phyloP scores from a whole-genome alignment of 2,113 vertebrate genomes.

The Prunella fulvescens region DNA sequence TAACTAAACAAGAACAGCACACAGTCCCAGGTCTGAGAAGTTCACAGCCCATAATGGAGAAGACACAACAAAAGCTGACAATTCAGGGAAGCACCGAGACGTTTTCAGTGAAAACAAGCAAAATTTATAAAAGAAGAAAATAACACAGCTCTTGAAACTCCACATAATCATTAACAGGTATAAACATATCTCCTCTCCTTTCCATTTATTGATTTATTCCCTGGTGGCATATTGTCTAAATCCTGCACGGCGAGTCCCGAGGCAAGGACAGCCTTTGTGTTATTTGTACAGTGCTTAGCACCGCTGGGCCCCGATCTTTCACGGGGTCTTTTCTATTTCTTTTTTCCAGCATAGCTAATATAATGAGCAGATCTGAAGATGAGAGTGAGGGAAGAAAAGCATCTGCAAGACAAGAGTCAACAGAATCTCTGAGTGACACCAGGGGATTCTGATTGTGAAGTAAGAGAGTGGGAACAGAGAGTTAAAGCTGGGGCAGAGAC shows the following conservation, averaged over 20 bases:
- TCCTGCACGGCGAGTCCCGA: neutral
- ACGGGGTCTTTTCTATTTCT: neutral
- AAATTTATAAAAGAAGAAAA: slow-evolving; percentile 4
- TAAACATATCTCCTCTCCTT: slow-evolving; percentile 28
- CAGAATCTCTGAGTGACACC: slow-evolving; percentile 8
- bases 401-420: slow-evolving; percentile 24
- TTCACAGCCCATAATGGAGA: neutral
- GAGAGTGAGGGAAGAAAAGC: neutral
- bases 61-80: neutral
- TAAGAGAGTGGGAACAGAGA: neutral
- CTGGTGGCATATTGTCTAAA: slow-evolving; percentile 22
- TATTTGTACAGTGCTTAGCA: slow-evolving; percentile 53
- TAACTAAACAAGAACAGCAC: slow-evolving; percentile 32
- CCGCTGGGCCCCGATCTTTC: neutral
- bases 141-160: neutral
- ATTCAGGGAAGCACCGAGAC: neutral
- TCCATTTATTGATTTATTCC: slow-evolving; percentile 46
- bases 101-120: neutral
- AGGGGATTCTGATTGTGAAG: neutral
- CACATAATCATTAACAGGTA: slow-evolving; percentile 38
- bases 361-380: neutral
- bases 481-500: neutral
- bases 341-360: slow-evolving; percentile 1
- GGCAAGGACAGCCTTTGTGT: slow-evolving; percentile 58
- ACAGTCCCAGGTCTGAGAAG: neutral